Evolutionary conservation across 2,797 vertebrate species (phyloP).

Genomic region (Crenichthys baileyi): DNA sequence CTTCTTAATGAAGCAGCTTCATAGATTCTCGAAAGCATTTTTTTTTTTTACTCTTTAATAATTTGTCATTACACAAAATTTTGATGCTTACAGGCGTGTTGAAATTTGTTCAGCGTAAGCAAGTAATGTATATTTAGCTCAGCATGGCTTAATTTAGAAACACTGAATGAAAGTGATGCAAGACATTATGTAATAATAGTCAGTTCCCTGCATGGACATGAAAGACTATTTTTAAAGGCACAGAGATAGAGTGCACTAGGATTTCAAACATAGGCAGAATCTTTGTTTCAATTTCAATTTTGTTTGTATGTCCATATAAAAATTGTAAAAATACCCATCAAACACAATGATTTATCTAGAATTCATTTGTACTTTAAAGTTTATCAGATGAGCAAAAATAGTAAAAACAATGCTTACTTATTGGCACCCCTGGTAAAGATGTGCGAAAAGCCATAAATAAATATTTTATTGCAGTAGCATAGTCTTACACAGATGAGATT

Average conservation of each 20-base stretch:
- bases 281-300: slow-evolving; percentile 2
- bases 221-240: slow-evolving; percentile 56
- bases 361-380: background rate
- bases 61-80: slow-evolving; percentile 45
- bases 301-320: background rate
- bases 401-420: no score
- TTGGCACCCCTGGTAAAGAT: background rate
- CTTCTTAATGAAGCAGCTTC: background rate
- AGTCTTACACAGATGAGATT: background rate
- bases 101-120: slow-evolving; percentile 40
- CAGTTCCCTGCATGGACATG: slow-evolving; percentile 52
- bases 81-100: slow-evolving; percentile 22
- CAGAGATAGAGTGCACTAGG: slow-evolving; percentile 19
- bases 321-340: background rate
- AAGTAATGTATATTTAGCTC: slow-evolving; percentile 55
- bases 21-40: background rate
- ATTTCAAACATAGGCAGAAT: slow-evolving; percentile 9
- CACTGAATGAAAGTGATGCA: slow-evolving; percentile 65
- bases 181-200: slow-evolving; percentile 70
- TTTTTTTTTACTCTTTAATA: slow-evolving; percentile 2
- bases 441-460: background rate
- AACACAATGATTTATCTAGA: background rate
- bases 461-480: background rate
- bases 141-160: slow-evolving; percentile 57
- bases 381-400: background rate